Percentiles rank a stretch among this genome's conserved stretches.
phyloP scores from a whole-genome alignment of 2,888 invertebrate genomes.

The Zygaena filipendulae region DNA sequence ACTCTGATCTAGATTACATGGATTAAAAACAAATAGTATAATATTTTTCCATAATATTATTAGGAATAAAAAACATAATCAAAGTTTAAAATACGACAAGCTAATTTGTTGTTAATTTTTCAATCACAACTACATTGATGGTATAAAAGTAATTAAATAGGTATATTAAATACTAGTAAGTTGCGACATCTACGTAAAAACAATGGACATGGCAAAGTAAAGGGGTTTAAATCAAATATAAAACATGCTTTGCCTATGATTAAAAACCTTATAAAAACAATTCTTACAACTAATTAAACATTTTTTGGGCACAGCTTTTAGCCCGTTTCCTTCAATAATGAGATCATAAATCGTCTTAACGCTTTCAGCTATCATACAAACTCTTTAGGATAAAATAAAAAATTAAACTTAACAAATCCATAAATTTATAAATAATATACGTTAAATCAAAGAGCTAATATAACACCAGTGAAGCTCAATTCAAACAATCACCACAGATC shows the following conservation, averaged over 20 bases:
- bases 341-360: slow-evolving; percentile 52
- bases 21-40: too few species aligned
- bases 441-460: slow-evolving; percentile 28
- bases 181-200: neutral
- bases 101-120: too few species aligned
- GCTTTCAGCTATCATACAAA: slow-evolving; percentile 55
- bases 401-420: slow-evolving; percentile 31
- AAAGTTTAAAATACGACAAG: too few species aligned
- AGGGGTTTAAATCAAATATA: slow-evolving; percentile 5
- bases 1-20: too few species aligned
- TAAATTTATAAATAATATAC: slow-evolving; percentile 32
- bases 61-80: too few species aligned
- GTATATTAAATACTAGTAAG: neutral
- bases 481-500: slow-evolving; percentile 5
- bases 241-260: slow-evolving; percentile 4
- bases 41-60: too few species aligned
- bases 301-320: too few species aligned
- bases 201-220: neutral
- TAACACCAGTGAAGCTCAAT: slow-evolving; percentile 7
- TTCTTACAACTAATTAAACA: too few species aligned
- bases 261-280: neutral
- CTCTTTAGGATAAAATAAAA: too few species aligned
- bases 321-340: too few species aligned
- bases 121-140: too few species aligned
- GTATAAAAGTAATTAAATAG: too few species aligned